These are phyloP conservation scores for Smittia sp. DNA, from an alignment of 2,888 invertebrate species.

Conservation along the genomic window DNA sequence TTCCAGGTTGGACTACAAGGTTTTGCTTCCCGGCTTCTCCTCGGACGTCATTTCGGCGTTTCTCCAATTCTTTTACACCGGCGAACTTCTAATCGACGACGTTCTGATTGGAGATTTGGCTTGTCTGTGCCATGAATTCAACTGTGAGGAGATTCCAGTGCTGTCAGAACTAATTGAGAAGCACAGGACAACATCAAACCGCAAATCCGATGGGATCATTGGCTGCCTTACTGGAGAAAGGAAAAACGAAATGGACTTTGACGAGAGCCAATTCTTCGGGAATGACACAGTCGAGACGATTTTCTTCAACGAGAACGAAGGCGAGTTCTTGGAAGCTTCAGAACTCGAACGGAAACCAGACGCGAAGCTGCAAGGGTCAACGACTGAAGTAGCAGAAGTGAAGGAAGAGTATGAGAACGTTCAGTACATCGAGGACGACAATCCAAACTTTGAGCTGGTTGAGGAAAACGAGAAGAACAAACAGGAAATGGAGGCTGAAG, in stretches of 20 bases:
- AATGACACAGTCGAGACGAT: conserved; percentile 13
- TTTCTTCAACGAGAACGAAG: conserved; percentile 21
- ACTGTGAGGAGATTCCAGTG: neutral
- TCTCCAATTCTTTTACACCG: conserved; percentile 25
- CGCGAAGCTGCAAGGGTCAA: neutral
- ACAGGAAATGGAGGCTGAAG: neutral
- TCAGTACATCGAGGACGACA: neutral
- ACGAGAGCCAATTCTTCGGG: neutral
- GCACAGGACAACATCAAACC: conserved; percentile 12
- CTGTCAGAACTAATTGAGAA: neutral
- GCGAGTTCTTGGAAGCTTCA: neutral
- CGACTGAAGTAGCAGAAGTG: neutral
- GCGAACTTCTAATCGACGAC: neutral
- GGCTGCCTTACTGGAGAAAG: no score
- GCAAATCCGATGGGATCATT: neutral
- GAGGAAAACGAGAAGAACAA: neutral
- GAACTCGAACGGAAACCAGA: neutral
- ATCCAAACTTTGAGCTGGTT: neutral
- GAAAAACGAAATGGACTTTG: conserved; percentile 14
- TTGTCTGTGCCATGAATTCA: neutral
- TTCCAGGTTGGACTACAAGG: neutral
- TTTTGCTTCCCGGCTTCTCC: neutral
- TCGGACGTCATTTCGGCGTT: neutral
- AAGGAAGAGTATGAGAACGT: neutral
- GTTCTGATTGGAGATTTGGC: neutral